These are phyloP conservation scores for Drosophila pseudotalamancana DNA, from an alignment of 2,888 invertebrate species.

Conservation along the genomic window DNA sequence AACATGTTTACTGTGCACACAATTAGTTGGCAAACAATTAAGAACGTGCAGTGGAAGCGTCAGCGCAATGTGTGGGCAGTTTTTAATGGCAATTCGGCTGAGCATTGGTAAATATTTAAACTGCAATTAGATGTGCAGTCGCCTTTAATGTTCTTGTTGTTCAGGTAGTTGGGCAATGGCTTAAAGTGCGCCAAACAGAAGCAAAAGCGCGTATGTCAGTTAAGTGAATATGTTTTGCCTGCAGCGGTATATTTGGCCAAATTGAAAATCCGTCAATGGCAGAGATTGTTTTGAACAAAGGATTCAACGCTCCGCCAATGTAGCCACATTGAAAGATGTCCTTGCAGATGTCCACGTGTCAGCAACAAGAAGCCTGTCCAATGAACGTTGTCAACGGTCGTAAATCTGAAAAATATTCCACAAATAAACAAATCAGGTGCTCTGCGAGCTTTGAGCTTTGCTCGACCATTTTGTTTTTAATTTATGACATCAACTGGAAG, in stretches of 20 bases:
- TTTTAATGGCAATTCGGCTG: constrained; percentile 27
- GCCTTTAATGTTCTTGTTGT: background rate
- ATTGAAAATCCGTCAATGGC: constrained; percentile 28
- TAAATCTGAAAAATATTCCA: constrained; percentile 57
- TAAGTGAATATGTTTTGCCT: constrained; percentile 14
- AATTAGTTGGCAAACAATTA: constrained; percentile 55
- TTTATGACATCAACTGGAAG: constrained; percentile 56
- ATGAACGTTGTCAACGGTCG: constrained; percentile 50
- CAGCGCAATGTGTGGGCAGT: constrained; percentile 12
- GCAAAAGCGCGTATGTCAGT: constrained; percentile 1
- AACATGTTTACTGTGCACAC: constrained; percentile 27
- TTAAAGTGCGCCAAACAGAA: constrained; percentile 1
- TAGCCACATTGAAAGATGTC: constrained; percentile 31
- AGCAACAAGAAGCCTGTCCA: constrained; percentile 9
- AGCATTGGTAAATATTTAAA: constrained; percentile 46
- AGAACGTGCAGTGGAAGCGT: constrained; percentile 38
- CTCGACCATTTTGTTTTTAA: constrained; percentile 56
- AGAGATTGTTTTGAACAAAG: constrained; percentile 15
- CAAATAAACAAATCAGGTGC: constrained; percentile 75
- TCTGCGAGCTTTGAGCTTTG: constrained; percentile 16
- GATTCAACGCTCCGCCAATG: constrained; percentile 31
- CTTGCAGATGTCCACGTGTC: constrained; percentile 22
- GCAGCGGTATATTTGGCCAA: constrained; percentile 31
- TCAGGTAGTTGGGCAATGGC: background rate
- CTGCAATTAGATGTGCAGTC: constrained; percentile 49